These are phyloP conservation scores for Chionodraco myersi DNA, from an alignment of 2,113 vertebrate species.

Conservation along the genomic window DNA sequence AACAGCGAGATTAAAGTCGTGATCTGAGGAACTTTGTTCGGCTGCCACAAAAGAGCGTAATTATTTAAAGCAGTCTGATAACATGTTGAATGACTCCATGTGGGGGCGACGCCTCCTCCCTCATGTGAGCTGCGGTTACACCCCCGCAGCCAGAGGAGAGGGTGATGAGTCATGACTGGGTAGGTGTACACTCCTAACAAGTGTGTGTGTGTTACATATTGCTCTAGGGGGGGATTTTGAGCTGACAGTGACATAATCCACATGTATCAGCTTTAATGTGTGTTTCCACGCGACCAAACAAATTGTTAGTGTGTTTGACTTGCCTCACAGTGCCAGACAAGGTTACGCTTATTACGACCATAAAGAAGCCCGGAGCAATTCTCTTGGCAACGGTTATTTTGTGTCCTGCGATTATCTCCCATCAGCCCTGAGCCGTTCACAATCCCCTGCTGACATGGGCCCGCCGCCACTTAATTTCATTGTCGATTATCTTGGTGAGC, in stretches of 20 bases:
- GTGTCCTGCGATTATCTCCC: constrained; percentile 63
- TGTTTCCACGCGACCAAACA: neutral
- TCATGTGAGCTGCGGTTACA: constrained; percentile 45
- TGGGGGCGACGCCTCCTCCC: constrained; percentile 21
- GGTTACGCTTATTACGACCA: constrained; percentile 49
- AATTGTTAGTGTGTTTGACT: constrained; percentile 24
- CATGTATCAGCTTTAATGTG: neutral
- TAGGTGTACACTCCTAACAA: constrained; percentile 13
- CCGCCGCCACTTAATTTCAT: constrained; percentile 53
- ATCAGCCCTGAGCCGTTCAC: constrained; percentile 54
- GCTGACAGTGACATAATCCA: constrained; percentile 45
- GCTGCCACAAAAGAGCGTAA: constrained; percentile 14
- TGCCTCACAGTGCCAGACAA: constrained; percentile 33
- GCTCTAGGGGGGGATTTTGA: constrained; percentile 16
- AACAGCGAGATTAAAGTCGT: constrained; percentile 22
- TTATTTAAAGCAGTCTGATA: constrained; percentile 35
- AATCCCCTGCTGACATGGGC: constrained; percentile 26
- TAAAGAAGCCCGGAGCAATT: constrained; percentile 40
- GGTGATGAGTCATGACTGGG: constrained; percentile 68
- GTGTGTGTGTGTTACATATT: constrained; percentile 13
- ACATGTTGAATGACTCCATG: constrained; percentile 28
- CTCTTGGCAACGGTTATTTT: constrained; percentile 37
- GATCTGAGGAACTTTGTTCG: constrained; percentile 21
- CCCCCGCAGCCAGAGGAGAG: constrained; percentile 39
- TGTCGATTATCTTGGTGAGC: constrained; percentile 44